These are phyloP conservation scores for Apodemia duryi DNA, from an alignment of 2,888 invertebrate genomes.

Conservation along the genomic window DNA sequence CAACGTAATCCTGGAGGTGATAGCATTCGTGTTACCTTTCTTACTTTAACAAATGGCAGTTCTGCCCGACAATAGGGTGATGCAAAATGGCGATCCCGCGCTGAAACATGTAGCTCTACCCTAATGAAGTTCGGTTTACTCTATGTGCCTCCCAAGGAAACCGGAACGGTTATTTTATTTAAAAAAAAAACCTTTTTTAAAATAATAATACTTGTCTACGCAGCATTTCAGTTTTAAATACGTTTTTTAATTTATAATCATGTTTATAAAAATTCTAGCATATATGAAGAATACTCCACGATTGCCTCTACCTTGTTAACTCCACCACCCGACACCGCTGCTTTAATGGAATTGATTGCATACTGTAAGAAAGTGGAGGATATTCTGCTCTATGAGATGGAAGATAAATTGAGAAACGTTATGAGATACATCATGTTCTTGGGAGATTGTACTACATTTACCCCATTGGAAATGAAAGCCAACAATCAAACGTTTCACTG, in stretches of 20 bases:
- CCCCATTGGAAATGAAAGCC: constrained; percentile 91
- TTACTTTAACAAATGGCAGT: no score
- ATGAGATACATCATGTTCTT: constrained; percentile 89
- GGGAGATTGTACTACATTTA: constrained; percentile 88
- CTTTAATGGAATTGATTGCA: constrained; percentile 89
- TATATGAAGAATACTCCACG: constrained; percentile 90
- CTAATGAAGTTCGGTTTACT: no score
- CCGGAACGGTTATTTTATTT: no score
- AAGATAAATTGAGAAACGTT: constrained; percentile 84
- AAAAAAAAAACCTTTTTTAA: no score
- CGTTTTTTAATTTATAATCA: background rate
- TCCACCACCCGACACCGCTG: constrained; percentile 90
- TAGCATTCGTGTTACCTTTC: no score
- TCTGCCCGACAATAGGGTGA: no score
- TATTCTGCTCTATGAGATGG: constrained; percentile 84
- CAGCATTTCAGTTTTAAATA: no score
- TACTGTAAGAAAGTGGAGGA: constrained; percentile 88
- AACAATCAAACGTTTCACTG: constrained; percentile 94
- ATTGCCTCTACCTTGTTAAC: constrained; percentile 89
- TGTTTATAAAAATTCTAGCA: constrained; percentile 58
- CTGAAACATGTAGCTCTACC: no score
- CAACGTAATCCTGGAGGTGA: no score
- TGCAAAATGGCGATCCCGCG: no score
- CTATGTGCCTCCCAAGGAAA: no score
- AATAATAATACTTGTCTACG: no score